A percentile compares a stretch with the other conserved stretches of the same genome.
These are phyloP conservation scores for Caenorhabditis tropicalis DNA, from an alignment of 1,140 invertebrate genomes.

Conservation along the genomic window DNA sequence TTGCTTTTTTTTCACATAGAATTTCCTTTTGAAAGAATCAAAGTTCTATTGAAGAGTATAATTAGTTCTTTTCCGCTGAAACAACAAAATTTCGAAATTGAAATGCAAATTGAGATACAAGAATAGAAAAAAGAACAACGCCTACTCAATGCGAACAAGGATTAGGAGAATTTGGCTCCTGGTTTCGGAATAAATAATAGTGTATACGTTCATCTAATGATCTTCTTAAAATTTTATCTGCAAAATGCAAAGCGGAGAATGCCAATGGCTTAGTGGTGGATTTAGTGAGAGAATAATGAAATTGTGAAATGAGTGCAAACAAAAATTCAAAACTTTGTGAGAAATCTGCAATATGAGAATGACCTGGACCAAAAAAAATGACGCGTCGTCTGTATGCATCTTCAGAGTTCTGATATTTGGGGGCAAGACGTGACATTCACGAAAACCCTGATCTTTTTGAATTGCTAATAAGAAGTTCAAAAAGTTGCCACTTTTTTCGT, in stretches of 20 bases:
- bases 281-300: not conserved
- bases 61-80: too few relatives aligned
- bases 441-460: conserved; percentile 5
- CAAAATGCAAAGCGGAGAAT: not conserved
- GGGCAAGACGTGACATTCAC: not conserved
- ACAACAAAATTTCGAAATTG: too few relatives aligned
- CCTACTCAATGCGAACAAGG: too few relatives aligned
- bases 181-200: too few relatives aligned
- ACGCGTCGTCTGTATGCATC: not conserved
- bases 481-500: not conserved
- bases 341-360: conserved; percentile 29
- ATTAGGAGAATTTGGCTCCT: too few relatives aligned
- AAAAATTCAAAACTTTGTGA: not conserved
- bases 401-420: not conserved
- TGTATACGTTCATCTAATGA: not conserved
- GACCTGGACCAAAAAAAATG: not conserved
- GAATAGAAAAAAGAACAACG: too few relatives aligned
- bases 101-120: too few relatives aligned
- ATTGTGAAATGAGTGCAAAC: not conserved
- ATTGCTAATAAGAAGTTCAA: conserved; percentile 22
- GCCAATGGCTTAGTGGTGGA: not conserved
- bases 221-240: not conserved
- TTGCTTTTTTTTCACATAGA: not conserved
- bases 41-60: not conserved
- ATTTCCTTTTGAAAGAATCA: too few relatives aligned